Evolutionary conservation across 1,140 invertebrate genomes (phyloP).

Genomic region (Leptopilina clavipes): DNA sequence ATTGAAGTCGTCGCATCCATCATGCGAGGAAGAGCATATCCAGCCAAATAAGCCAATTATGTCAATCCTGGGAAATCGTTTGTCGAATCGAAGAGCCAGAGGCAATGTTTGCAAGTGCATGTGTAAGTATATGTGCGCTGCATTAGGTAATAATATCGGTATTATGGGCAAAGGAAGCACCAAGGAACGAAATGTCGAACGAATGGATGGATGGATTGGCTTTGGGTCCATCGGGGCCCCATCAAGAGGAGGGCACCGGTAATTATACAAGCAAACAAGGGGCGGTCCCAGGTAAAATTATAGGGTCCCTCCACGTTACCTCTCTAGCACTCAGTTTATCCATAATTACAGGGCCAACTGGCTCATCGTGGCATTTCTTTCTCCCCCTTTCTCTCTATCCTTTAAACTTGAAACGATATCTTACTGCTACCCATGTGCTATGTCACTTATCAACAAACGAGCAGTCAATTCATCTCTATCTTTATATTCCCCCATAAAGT

Average conservation of each 20-base stretch:
- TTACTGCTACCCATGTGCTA: slow-evolving; percentile 25
- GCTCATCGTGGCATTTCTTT: slow-evolving; percentile 50
- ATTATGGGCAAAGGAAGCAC: slow-evolving; percentile 62
- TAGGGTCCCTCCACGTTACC: slow-evolving; percentile 62
- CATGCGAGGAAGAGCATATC: slow-evolving; percentile 47
- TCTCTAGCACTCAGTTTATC: slow-evolving; percentile 62
- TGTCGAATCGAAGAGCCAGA: slow-evolving; percentile 50
- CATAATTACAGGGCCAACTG: slow-evolving; percentile 71
- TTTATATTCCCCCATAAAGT: slow-evolving; percentile 13
- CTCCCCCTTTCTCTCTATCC: slow-evolving; percentile 49
- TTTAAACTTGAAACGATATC: slow-evolving; percentile 40
- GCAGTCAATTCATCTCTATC: slow-evolving; percentile 19
- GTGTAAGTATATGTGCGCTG: slow-evolving; percentile 46
- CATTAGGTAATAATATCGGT: slow-evolving; percentile 70
- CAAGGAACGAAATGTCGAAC: slow-evolving; percentile 58
- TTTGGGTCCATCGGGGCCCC: slow-evolving; percentile 45
- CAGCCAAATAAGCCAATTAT: slow-evolving; percentile 66
- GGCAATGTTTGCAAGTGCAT: slow-evolving; percentile 34
- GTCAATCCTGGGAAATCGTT: slow-evolving; percentile 65
- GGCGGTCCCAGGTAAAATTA: slow-evolving; percentile 69
- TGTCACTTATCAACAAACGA: slow-evolving; percentile 34
- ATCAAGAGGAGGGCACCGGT: slow-evolving; percentile 67
- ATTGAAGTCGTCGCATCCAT: slow-evolving; percentile 47
- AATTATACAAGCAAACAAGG: slow-evolving; percentile 74
- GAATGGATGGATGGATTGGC: slow-evolving; percentile 59